Base-by-base conservation (phyloP, 1,140 invertebrate genomes). In the Diorhabda carinulata region DNA sequence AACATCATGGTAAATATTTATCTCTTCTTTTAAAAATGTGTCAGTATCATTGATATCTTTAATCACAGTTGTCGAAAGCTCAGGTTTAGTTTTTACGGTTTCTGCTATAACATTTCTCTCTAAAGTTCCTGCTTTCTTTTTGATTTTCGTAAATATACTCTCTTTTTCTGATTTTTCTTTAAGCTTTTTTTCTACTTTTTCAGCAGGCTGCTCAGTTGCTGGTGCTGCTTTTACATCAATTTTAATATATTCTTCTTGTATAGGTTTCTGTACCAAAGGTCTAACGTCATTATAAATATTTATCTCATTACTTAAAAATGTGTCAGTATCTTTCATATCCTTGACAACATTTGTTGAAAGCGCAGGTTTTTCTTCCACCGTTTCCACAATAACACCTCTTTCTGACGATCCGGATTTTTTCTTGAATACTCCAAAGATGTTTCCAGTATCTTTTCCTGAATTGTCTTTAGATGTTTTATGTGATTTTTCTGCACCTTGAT, bases 381-480 rank as follows among this genome's bases (percentile, higher is more conserved):
- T 63, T 10, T 66, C 44, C 9, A 42, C 40, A 63, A 66, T 69
- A n/a, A 61, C 62, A n/a, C 61, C 66, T 70, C 68, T 70, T 56
- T 68, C 66, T 41, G 64, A 65, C 1, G 68, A 72, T 47, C 71
- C 70, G 3, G 64, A 52, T 65, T 74, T 74, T 57, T 70, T 70
- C 5, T 73, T 70, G 67, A 77, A 77, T 56, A 73, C 61, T 3
- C 72, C 70, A 70, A 74, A 72, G 4, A 75, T 64, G n/a, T 69
- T 68, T 73, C 74, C 72, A 44, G 70, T 70, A 60, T 67, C 56
- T 70, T 72, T 58, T 64, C 63, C 7, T 58, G 9, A 58, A 43
- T 43, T 69, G 64, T 25, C 62, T 61, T 47, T 47, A 61, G 25
- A 25, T 47, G 67, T 47, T 59, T 44, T 67, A 25, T 47, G 4